Base-by-base conservation (phyloP, 2,113 vertebrate species). In the Microtus richardsoni region DNA sequence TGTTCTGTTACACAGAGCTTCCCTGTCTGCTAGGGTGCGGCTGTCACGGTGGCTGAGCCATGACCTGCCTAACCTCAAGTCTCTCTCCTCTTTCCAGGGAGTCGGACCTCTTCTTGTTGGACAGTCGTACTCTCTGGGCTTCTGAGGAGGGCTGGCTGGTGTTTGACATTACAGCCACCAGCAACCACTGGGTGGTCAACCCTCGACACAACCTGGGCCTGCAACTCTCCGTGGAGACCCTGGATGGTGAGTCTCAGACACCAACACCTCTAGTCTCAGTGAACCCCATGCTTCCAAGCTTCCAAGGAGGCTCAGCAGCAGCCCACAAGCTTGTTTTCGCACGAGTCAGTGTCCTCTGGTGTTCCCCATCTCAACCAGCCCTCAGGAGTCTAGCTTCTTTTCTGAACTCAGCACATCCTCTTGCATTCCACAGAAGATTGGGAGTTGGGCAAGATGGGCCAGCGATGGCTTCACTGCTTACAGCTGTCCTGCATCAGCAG, bases 81-180 rank as follows among this genome's bases (percentile, higher is more conserved):
- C 39, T 96, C 39, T 73, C 28, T 66, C 71, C 30, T 49, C 14
- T 96, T 58, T 96, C 96, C 97, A 99, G 99, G 97, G 99, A 99
- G 97, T 99, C 99, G 0, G 99, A 99, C 96, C 98, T 99, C 95
- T 99, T 99, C 96, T 98, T 99, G 95, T 99, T 99, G 0, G 99
- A 99, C 98, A 99, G 99, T 5, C 98, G 99, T 62, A 99, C 99
- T 14, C 99, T 99, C 98, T 99, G 99, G 99, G 99, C 99, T 0
- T 99, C 99, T 0, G 99, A 99, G 97, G 99, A 99, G 96, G 99
- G 99, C 68, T 99, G 99, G 99, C 97, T 99, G 98, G 99, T 99
- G 96, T 99, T 99, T 41, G 99, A 99, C 94, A 99, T 99, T 47
- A 99, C 99, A 0, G 99, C 99, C 68, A 99, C 99, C 96, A 99